These are phyloP conservation scores for Xestobium rufovillosum DNA, from an alignment of 2,888 invertebrate genomes.

Conservation along the genomic window DNA sequence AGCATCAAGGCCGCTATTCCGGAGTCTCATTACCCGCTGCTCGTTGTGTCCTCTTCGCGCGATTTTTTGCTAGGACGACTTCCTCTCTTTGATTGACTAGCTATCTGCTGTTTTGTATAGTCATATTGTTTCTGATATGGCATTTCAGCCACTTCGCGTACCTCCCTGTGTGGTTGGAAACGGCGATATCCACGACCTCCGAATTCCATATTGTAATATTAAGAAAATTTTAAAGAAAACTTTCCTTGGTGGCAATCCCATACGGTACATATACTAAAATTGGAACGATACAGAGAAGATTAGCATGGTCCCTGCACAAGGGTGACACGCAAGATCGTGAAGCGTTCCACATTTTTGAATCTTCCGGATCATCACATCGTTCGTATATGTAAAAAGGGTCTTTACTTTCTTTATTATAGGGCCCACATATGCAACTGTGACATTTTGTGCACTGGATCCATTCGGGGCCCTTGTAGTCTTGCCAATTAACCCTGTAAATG, in stretches of 20 bases:
- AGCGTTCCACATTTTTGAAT: constrained; percentile 75
- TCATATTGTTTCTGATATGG: no score
- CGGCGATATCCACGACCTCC: no score
- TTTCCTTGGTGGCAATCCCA: no score
- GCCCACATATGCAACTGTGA: not conserved
- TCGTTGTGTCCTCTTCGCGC: no score
- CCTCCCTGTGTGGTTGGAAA: no score
- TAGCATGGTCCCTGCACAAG: constrained; percentile 90
- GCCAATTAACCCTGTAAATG: constrained; percentile 1
- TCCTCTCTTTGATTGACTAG: no score
- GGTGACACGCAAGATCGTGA: constrained; percentile 91
- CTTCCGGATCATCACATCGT: constrained; percentile 2
- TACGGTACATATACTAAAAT: constrained; percentile 80
- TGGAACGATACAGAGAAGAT: constrained; percentile 91
- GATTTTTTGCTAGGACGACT: no score
- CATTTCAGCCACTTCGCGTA: no score
- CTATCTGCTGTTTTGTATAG: no score
- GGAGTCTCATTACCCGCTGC: no score
- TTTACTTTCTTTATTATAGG: constrained; percentile 1
- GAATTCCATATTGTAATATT: no score
- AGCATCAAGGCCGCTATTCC: not conserved
- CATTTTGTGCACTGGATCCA: constrained; percentile 3
- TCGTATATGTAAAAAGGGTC: constrained; percentile 1
- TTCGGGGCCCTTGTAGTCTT: constrained; percentile 1
- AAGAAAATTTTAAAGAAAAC: no score